These are phyloP conservation scores for Decapterus maruadsi DNA, from an alignment of 2,797 vertebrate genomes.

Conservation along the genomic window DNA sequence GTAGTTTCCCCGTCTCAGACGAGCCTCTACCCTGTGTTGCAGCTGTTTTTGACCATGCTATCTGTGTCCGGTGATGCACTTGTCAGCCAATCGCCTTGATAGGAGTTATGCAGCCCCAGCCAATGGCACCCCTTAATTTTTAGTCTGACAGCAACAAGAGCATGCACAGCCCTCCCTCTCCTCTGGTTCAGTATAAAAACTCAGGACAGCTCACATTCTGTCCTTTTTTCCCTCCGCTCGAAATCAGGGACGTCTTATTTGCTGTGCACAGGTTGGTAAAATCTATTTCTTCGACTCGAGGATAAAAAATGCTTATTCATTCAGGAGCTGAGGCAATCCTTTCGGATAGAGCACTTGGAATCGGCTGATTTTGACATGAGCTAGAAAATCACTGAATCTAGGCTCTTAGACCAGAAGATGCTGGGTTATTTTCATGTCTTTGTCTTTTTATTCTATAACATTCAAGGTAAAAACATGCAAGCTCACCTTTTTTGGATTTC, in stretches of 20 bases:
- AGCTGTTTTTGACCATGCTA: slow-evolving; percentile 74
- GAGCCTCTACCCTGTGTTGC: slow-evolving; percentile 39
- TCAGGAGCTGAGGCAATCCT: neutral
- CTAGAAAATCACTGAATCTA: neutral
- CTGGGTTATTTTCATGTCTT: neutral
- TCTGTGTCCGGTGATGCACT: slow-evolving; percentile 51
- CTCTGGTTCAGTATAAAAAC: slow-evolving; percentile 80
- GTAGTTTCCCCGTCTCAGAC: slow-evolving; percentile 12
- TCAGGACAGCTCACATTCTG: slow-evolving; percentile 56
- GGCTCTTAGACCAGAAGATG: neutral
- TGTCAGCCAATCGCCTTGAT: slow-evolving; percentile 71
- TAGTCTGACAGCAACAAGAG: slow-evolving; percentile 57
- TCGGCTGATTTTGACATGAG: rapidly evolving
- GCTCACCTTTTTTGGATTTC: slow-evolving; percentile 35
- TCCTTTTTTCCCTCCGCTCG: slow-evolving; percentile 82
- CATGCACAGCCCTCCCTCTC: slow-evolving; percentile 64
- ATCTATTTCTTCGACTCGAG: neutral
- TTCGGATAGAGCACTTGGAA: rapidly evolving
- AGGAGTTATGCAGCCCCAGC: slow-evolving; percentile 53
- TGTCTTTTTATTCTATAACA: no score
- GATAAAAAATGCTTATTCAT: neutral
- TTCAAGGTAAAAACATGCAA: slow-evolving; percentile 21
- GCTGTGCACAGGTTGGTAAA: slow-evolving; percentile 69
- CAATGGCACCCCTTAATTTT: slow-evolving; percentile 71
- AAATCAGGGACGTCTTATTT: slow-evolving; percentile 60